Percentiles rank a stretch among this genome's conserved stretches.
These are phyloP conservation scores for Pegoplata infirma DNA, from an alignment of 2,888 invertebrate genomes.

Conservation along the genomic window DNA sequence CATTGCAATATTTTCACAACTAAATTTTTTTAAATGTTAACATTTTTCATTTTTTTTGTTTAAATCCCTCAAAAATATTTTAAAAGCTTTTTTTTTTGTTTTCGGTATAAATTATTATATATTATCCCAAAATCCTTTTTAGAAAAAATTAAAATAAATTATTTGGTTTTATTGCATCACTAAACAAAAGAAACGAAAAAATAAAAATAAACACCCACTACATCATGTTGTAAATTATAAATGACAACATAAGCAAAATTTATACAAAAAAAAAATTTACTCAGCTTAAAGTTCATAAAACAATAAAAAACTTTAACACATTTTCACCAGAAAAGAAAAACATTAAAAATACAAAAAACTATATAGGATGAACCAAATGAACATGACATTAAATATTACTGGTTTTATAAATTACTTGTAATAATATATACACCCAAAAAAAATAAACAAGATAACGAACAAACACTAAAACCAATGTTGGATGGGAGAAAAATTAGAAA, in stretches of 20 bases:
- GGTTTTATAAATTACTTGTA: not conserved
- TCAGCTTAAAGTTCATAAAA: not conserved
- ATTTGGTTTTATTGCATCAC: not conserved
- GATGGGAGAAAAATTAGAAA: not conserved
- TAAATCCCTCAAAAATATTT: not conserved
- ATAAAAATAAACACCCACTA: not conserved
- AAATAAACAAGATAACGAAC: not conserved
- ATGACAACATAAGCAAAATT: not conserved
- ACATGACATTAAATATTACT: conserved; percentile 1
- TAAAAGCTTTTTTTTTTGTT: not conserved
- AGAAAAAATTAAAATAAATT: not conserved
- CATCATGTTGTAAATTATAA: not conserved
- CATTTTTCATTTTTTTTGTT: no score
- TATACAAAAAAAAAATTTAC: not conserved
- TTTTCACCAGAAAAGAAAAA: not conserved
- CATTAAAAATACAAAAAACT: not conserved
- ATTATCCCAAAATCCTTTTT: not conserved
- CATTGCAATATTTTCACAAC: no score
- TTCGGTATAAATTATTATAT: no score
- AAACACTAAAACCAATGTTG: not conserved
- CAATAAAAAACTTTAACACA: conserved; percentile 6
- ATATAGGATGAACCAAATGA: conserved; percentile 1
- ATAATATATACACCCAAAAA: not conserved
- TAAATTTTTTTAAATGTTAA: no score
- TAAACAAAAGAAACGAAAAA: not conserved